Evolutionary conservation across 2,888 invertebrate species (phyloP), one percentile per base, ranked within the genome.

Genomic region (Macrophya alboannulata): DNA sequence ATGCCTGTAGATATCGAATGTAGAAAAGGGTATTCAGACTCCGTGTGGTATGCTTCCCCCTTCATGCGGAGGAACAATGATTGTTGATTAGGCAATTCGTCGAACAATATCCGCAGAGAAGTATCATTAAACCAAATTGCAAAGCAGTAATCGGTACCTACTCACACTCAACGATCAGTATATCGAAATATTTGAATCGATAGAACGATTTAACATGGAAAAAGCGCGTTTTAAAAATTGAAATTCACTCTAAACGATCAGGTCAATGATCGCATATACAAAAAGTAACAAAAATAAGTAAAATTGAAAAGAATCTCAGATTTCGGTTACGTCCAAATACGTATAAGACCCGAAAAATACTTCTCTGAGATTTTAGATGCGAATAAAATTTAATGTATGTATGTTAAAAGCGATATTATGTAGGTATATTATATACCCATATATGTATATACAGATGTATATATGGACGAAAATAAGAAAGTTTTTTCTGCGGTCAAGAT

Each of bases 81-180:
- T 45, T 21, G 74, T 74, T 45, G 74, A 74, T 74, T 21, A 72
- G 21, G 72, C 72, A 72, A 43, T 72, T 72, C 72, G 43, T 74
- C 21, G 43, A 74, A 74, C 43, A 45, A 45, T 45, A 45, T 45
- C 72, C 8, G 8, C 17, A 9, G 43, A 72, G 74, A 45, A 21
- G 43, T 12, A 45, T 74, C 74, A 74, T 74, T 74, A 45, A 43
- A 43, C 74, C 45, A 45, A 4, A 9, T 45, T 74, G 17, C 68
- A 68, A 37, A 37, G 15, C 68, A 17, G 12, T 37, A 68, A 62
- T 25, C 55, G n/a, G n/a, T 55, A 55, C 55, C n/a, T 55, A 55
- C 55, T 55, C n/a, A 8, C 17, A n/a, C 55, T 17, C 62, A 21
- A 62, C 62, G 8, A n/a, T n/a, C n/a, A 31, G 31, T 25, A 62